Base-by-base conservation (phyloP, 1,140 invertebrate species). In the Lepidurus arcticus region DNA sequence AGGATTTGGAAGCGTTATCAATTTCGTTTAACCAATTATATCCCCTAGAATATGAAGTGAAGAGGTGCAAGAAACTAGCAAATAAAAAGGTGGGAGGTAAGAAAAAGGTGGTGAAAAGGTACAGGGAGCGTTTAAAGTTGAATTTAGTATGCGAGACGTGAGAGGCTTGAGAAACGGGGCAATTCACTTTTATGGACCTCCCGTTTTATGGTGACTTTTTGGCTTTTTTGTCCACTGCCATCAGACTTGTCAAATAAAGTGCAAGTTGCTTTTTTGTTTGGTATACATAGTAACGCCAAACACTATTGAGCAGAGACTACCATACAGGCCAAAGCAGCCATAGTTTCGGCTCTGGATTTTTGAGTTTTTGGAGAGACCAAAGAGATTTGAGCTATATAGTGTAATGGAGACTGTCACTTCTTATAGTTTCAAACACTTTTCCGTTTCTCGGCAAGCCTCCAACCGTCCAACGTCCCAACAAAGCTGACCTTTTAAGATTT, bases 211-310 rank as follows among this genome's bases (percentile, higher is more conserved):
- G 53, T 65, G 53, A 65, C 53, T 65, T 65, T 65, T 47, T 65
- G 21, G 16, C 16, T 21, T 65, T 65, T 65, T 65, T 65, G 53
- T 65, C 53, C 53, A n/a, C 53, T 13, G 13, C 53, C n/a, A 65
- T 65, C 53, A 65, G 53, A 65, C 53, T 65, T 65, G 53, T 65
- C 53, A 65, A 65, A 65, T 65, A 65, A 65, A 65, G 53, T 65
- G 53, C 21, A 21, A 65, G n/a, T 13, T 65, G 16, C 53, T 65
- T 65, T 65, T 65, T 11, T 65, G 53, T 65, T n/a, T 0, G 21
- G 21, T 65, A 65, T 65, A 65, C 53, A 16, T 65, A n/a, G 53
- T 65, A 65, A 65, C 53, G 53, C 53, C 53, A 65, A 65, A 65
- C 53, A 65, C 53, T 65, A 65, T 65, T 65, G 53, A 65, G 53